Evolutionary conservation across 2,797 vertebrate species (phyloP).

Genomic region (Peromyscus eremicus): DNA sequence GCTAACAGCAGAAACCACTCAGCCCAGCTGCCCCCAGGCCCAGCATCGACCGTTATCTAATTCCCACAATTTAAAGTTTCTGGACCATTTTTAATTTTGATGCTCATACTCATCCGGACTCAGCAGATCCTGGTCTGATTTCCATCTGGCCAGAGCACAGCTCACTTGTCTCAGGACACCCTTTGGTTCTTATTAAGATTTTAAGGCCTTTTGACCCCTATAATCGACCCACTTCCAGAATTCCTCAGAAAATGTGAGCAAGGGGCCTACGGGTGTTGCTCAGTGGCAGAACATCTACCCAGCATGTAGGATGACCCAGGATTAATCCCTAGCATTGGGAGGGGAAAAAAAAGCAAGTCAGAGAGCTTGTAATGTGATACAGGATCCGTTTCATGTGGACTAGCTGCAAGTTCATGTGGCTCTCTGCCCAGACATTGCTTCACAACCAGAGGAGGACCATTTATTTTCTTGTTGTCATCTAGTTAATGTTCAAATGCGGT

Average conservation of each 20-base stretch:
- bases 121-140: background rate
- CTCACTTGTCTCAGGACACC: conserved; percentile 9
- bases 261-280: background rate
- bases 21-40: background rate
- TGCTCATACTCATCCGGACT: background rate
- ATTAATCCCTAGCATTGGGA: background rate
- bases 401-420: conserved; percentile 27
- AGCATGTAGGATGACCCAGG: background rate
- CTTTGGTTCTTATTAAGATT: conserved; percentile 15
- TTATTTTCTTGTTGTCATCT: conserved; percentile 80
- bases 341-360: background rate
- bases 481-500: conserved; percentile 72
- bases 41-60: background rate
- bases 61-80: conserved; percentile 3
- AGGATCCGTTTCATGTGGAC: conserved; percentile 19
- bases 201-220: background rate
- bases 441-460: conserved; percentile 6
- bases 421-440: conserved; percentile 56
- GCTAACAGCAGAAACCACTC: background rate
- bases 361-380: conserved; percentile 26
- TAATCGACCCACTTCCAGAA: conserved; percentile 40
- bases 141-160: conserved; percentile 12
- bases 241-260: background rate
- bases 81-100: conserved; percentile 33
- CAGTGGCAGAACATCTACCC: background rate